phyloP scores from a whole-genome alignment of 1,140 invertebrate genomes.

The Anoplophora glabripennis region DNA sequence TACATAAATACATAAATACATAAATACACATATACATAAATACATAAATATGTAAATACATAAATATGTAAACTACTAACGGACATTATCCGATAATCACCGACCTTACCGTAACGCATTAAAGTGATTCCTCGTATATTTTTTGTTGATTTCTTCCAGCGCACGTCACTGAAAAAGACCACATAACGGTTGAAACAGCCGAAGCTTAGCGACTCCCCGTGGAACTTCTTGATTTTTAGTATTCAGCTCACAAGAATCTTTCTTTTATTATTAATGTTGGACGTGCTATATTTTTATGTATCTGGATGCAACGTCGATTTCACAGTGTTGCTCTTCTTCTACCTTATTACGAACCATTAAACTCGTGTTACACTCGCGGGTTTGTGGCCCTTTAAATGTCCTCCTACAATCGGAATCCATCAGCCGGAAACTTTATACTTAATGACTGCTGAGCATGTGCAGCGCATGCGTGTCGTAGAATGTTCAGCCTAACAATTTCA shows the following conservation, averaged over 20 bases:
- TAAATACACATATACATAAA: too few species aligned
- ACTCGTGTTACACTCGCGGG: not conserved
- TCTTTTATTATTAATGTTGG: conserved; percentile 34
- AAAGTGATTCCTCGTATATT: conserved; percentile 25
- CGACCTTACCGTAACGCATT: conserved; percentile 10
- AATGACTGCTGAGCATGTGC: too few species aligned
- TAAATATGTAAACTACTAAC: too few species aligned
- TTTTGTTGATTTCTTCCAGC: conserved; percentile 16
- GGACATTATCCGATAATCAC: too few species aligned
- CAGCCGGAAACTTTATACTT: too few species aligned
- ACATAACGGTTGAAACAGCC: conserved; percentile 18
- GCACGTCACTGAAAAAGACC: conserved; percentile 20
- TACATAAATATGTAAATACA: too few species aligned
- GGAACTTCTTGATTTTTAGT: conserved; percentile 28
- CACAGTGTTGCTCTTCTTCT: not conserved
- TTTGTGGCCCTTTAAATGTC: conserved; percentile 6
- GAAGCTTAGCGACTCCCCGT: conserved; percentile 20
- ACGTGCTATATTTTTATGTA: conserved; percentile 35
- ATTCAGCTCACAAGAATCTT: conserved; percentile 29
- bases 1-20: too few species aligned
- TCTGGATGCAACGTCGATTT: conserved; percentile 24
- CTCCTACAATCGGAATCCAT: too few species aligned
- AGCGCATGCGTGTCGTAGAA: too few species aligned
- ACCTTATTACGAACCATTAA: not conserved
- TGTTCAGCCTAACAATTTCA: too few species aligned